Conservation (phyloP, 2,888 invertebrate species). For the Nymphalis c-album region DNA sequence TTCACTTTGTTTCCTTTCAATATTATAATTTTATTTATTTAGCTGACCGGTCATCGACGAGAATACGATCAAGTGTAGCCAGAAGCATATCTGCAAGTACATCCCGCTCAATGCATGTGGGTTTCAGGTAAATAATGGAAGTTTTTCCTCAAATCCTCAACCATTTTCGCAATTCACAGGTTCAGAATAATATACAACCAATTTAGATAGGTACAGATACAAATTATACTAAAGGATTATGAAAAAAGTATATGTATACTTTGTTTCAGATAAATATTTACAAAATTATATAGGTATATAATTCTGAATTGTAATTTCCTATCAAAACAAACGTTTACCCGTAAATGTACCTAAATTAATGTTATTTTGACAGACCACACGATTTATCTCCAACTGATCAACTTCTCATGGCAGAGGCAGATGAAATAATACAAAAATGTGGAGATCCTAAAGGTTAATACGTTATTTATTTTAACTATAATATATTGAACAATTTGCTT, state of each 20-base stretch:
- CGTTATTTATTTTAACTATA: background rate
- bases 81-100: conserved; percentile 69
- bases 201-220: too few species aligned
- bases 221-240: too few species aligned
- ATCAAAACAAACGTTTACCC: background rate
- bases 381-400: conserved; percentile 64
- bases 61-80: conserved; percentile 55
- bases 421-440: conserved; percentile 71
- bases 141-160: background rate
- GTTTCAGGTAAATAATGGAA: conserved; percentile 50
- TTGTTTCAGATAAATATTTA: too few species aligned
- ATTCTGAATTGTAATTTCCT: background rate
- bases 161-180: too few species aligned
- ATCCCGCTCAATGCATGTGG: conserved; percentile 62
- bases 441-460: conserved; percentile 62
- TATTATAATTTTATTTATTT: conserved; percentile 7
- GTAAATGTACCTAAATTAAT: too few species aligned
- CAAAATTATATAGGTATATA: background rate
- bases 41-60: conserved; percentile 55
- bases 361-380: conserved; percentile 46
- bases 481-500: too few species aligned
- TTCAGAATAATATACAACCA: too few species aligned
- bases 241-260: too few species aligned
- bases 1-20: background rate
- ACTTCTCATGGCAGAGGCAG: conserved; percentile 64